Conservation (phyloP, 2,888 invertebrate species). For the Hydrotaea cyrtoneurina region DNA sequence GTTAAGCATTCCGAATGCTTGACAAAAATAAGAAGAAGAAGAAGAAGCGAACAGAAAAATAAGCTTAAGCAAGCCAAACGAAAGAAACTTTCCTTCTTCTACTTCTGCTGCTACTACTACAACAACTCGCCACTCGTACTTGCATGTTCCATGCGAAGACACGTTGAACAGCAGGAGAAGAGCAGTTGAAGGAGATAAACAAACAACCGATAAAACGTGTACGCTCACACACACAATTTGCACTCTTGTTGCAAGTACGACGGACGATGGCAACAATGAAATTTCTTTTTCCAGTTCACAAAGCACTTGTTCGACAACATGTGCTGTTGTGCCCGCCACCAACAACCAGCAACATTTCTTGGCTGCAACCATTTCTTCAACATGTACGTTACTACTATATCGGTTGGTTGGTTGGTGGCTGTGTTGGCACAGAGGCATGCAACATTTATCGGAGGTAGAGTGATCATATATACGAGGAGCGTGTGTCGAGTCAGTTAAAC, state of each 20-base stretch:
- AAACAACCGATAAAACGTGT: not conserved
- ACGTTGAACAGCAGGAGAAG: too few species aligned
- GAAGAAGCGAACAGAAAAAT: not conserved
- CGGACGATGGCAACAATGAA: not conserved
- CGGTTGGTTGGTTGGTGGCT: too few species aligned
- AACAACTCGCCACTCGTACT: conserved; percentile 2
- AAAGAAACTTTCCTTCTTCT: conserved; percentile 50
- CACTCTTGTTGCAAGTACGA: not conserved
- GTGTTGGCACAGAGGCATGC: too few species aligned
- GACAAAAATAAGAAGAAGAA: not conserved
- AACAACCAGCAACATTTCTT: not conserved
- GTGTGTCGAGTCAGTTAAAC: too few species aligned
- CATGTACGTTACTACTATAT: too few species aligned
- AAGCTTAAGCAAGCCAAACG: conserved; percentile 4
- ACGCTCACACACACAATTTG: not conserved
- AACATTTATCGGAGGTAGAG: too few species aligned
- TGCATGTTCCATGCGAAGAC: conserved; percentile 23
- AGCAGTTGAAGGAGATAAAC: not conserved
- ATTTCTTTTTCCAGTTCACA: conserved; percentile 6
- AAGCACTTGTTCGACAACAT: conserved; percentile 28
- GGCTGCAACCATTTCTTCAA: not conserved
- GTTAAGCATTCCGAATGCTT: not conserved
- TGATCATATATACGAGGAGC: too few species aligned
- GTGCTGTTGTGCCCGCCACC: not conserved
- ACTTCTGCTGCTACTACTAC: too few species aligned